Conservation (phyloP, 2,888 invertebrate genomes). For the Zonitis immaculata region DNA sequence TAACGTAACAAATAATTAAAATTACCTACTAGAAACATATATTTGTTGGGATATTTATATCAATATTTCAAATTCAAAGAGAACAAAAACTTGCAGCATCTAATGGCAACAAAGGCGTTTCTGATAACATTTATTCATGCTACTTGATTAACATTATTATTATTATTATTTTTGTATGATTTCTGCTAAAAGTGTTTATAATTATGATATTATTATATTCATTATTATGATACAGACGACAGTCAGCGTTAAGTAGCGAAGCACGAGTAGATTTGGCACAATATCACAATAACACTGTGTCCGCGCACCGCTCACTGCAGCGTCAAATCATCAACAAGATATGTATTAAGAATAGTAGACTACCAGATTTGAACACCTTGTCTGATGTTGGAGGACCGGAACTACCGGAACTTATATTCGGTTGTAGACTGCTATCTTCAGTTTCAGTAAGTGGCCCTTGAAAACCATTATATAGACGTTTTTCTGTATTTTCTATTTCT, state of each 20-base stretch:
- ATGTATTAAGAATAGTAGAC: constrained; percentile 36
- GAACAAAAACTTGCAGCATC: constrained; percentile 14
- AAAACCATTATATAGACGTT: constrained; percentile 52
- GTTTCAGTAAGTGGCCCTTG: constrained; percentile 64
- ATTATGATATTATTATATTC: too few species aligned
- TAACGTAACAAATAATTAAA: constrained; percentile 11
- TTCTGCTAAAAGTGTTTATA: constrained; percentile 21
- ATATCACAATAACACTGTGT: constrained; percentile 44
- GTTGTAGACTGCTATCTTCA: constrained; percentile 39
- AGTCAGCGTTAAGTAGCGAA: constrained; percentile 44
- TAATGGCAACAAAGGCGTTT: constrained; percentile 27
- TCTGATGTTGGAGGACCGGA: constrained; percentile 22
- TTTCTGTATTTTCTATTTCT: constrained; percentile 36
- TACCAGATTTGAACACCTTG: constrained; percentile 18
- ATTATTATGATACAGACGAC: constrained; percentile 31
- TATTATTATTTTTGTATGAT: background rate
- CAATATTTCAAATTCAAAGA: constrained; percentile 4
- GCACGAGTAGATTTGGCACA: constrained; percentile 48
- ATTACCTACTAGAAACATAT: constrained; percentile 15
- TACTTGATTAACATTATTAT: constrained; percentile 16
- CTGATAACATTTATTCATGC: constrained; percentile 28
- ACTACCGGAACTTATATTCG: constrained; percentile 30
- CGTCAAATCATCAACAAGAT: constrained; percentile 41
- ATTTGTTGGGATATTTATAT: constrained; percentile 13
- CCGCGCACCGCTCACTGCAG: constrained; percentile 31